Conservation (phyloP, 1,140 invertebrate species). For the Achatina immaculata region DNA sequence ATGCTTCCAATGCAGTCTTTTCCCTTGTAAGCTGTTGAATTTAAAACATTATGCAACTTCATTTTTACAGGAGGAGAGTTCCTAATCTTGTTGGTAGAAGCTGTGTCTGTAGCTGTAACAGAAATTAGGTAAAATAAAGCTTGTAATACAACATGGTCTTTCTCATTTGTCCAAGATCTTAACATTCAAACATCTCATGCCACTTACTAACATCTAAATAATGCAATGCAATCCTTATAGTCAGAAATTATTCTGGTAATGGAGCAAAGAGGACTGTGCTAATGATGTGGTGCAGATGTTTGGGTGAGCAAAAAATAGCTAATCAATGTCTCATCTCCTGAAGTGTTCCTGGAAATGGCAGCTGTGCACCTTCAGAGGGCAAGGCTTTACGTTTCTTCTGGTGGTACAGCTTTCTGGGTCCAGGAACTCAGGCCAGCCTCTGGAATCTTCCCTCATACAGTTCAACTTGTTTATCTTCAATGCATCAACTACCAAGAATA, state of each 20-base stretch:
- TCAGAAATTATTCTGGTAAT: not conserved
- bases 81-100: not conserved
- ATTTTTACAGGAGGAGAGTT: conserved; percentile 9
- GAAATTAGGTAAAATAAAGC: not conserved
- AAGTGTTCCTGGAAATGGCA: no score
- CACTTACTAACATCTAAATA: not conserved
- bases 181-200: no score
- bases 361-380: no score
- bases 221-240: not conserved
- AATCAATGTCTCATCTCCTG: no score
- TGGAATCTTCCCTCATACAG: no score
- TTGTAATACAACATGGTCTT: not conserved
- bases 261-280: not conserved
- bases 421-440: no score
- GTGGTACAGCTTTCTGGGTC: no score
- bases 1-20: conserved; percentile 3
- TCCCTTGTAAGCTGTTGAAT: not conserved
- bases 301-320: not conserved
- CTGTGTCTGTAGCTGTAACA: not conserved
- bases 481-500: no score
- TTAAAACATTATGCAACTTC: not conserved
- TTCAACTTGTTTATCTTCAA: no score
- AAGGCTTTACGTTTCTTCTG: no score
- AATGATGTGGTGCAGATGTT: not conserved
- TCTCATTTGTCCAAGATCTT: no score